A percentile compares a stretch with the other conserved stretches of the same genome.
These are phyloP conservation scores for Poecile montanus DNA, from an alignment of 2,797 vertebrate species.

Conservation along the genomic window DNA sequence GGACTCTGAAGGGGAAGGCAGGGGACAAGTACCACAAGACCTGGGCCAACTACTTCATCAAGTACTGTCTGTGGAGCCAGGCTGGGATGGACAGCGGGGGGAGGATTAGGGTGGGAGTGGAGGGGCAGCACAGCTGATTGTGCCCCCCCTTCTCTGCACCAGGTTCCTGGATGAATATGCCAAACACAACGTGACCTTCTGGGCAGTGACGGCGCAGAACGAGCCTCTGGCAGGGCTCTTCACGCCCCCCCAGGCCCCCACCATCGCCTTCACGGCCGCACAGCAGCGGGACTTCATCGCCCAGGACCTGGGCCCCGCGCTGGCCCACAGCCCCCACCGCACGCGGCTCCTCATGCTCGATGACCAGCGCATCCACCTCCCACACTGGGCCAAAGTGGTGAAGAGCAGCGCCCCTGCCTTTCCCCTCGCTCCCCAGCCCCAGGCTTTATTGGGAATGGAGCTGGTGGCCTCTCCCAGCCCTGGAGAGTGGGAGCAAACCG, in stretches of 20 bases:
- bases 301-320: constrained; percentile 86
- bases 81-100: fast-evolving
- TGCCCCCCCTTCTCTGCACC: constrained; percentile 54
- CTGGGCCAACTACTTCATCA: constrained; percentile 93
- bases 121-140: background rate
- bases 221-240: constrained; percentile 87
- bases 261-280: constrained; percentile 89
- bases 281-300: constrained; percentile 93
- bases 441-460: background rate
- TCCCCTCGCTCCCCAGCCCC: background rate
- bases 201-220: constrained; percentile 91
- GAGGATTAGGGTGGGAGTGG: too few species aligned
- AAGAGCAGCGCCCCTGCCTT: constrained; percentile 37
- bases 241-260: constrained; percentile 81
- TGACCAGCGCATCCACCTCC: constrained; percentile 84
- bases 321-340: constrained; percentile 81
- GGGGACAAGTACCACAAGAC: constrained; percentile 89
- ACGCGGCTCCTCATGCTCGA: constrained; percentile 86
- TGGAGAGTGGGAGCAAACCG: background rate
- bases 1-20: constrained; percentile 86
- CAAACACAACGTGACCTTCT: constrained; percentile 89
- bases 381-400: constrained; percentile 94
- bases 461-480: background rate
- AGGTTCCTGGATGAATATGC: constrained; percentile 94
- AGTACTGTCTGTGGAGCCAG: background rate